Evolutionary conservation across 2,888 invertebrate species (phyloP).

Genomic region (Meiosimyza decipiens): DNA sequence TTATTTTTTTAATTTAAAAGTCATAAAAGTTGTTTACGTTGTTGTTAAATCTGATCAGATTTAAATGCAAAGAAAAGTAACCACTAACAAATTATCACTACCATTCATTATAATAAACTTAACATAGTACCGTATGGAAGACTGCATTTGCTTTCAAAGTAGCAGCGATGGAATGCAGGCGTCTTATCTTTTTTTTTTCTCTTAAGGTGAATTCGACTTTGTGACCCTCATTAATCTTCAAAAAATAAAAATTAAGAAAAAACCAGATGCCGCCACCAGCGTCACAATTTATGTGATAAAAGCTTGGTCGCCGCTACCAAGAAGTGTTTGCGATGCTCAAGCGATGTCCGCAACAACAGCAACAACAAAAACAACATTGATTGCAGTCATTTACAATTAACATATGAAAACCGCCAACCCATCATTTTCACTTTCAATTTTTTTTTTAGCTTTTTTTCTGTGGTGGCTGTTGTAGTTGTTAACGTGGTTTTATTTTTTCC

Average conservation of each 20-base stretch:
- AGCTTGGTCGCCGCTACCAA: not conserved
- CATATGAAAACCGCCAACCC: constrained; percentile 12
- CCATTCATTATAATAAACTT: too few species aligned
- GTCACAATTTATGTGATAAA: not conserved
- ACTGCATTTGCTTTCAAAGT: too few species aligned
- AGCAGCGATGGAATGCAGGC: too few species aligned
- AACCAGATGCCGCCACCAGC: constrained; percentile 1
- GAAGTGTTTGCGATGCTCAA: not conserved
- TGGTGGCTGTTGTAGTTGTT: too few species aligned
- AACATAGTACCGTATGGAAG: too few species aligned
- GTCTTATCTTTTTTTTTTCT: too few species aligned
- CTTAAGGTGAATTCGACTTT: not conserved
- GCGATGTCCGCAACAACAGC: not conserved
- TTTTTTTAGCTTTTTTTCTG: not conserved
- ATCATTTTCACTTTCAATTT: constrained; percentile 21
- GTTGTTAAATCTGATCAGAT: too few species aligned
- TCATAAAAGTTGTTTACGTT: too few species aligned
- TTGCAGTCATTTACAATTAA: constrained; percentile 11
- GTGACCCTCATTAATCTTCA: constrained; percentile 10
- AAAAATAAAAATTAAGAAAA: not conserved
- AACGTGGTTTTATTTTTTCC: too few species aligned
- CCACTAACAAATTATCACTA: too few species aligned
- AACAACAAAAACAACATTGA: constrained; percentile 9
- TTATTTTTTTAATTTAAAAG: too few species aligned
- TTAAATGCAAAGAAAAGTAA: too few species aligned